A percentile compares a stretch with the other conserved stretches of the same genome.
These are phyloP conservation scores for Berghia stephanieae DNA, from an alignment of 1,140 invertebrate genomes.

Conservation along the genomic window DNA sequence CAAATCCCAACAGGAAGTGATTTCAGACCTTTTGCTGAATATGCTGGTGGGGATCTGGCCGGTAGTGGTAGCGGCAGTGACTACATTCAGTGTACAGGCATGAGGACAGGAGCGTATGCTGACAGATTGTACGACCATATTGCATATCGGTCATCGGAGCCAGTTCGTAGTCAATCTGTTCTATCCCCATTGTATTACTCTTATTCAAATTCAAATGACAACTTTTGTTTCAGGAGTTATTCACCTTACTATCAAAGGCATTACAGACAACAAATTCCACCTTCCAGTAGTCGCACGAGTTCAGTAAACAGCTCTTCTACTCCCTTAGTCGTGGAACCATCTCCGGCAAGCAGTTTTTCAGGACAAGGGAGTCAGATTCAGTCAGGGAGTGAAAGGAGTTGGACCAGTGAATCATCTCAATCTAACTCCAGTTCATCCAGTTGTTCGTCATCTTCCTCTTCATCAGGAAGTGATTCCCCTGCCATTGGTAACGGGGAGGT, in stretches of 20 bases:
- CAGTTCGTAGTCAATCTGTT: not conserved
- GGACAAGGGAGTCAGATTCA: slow-evolving; percentile 1
- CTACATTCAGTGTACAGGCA: not conserved
- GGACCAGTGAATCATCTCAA: too few species aligned
- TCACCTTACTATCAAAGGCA: not conserved
- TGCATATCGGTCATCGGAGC: slow-evolving; percentile 10
- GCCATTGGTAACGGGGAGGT: too few species aligned
- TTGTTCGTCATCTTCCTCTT: too few species aligned
- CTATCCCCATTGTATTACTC: not conserved
- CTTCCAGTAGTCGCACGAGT: not conserved
- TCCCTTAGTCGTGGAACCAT: not conserved
- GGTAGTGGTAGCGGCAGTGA: slow-evolving; percentile 2
- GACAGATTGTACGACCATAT: slow-evolving; percentile 25
- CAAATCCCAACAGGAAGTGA: slow-evolving; percentile 8
- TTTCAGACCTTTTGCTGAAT: not conserved
- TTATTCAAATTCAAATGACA: not conserved
- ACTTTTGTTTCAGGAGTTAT: not conserved
- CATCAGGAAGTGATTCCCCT: too few species aligned
- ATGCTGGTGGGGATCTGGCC: slow-evolving; percentile 3
- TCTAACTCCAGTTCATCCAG: too few species aligned
- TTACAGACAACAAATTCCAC: not conserved
- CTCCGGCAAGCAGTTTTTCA: too few species aligned
- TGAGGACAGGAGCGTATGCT: slow-evolving; percentile 15
- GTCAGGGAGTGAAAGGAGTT: not conserved
- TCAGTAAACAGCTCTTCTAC: not conserved